Evolutionary conservation across 2,888 invertebrate species (phyloP).

Genomic region (Chalcis sispes): DNA sequence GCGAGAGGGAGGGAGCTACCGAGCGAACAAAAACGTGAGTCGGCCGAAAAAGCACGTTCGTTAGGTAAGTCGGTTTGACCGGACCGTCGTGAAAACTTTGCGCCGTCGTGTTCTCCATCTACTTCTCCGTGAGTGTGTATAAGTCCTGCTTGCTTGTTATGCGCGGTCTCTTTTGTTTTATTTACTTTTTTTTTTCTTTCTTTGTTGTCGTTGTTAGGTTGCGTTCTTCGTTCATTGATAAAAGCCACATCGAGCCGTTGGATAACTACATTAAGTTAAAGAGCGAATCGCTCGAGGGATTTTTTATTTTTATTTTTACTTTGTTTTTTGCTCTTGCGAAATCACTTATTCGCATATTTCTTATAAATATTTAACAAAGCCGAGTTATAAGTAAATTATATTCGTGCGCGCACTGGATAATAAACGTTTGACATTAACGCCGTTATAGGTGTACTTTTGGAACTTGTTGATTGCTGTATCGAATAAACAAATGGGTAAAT

Average conservation of each 20-base stretch:
- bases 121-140: conserved; percentile 30
- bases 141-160: background rate
- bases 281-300: conserved; percentile 28
- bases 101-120: background rate
- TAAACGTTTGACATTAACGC: conserved; percentile 11
- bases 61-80: conserved; percentile 54
- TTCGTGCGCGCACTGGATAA: background rate
- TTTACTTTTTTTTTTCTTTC: conserved; percentile 37
- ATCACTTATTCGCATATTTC: too few species aligned
- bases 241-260: background rate
- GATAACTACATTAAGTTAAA: conserved; percentile 29
- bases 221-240: background rate
- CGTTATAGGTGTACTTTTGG: background rate
- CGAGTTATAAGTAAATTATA: background rate
- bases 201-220: background rate
- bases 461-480: conserved; percentile 3
- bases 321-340: background rate
- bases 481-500: background rate
- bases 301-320: background rate
- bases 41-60: conserved; percentile 49
- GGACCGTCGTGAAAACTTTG: conserved; percentile 46
- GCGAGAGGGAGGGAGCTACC: background rate
- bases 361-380: background rate
- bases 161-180: conserved; percentile 34
- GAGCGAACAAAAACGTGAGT: background rate